These are phyloP conservation scores for Pampus argenteus DNA, from an alignment of 2,797 vertebrate genomes.

Conservation along the genomic window DNA sequence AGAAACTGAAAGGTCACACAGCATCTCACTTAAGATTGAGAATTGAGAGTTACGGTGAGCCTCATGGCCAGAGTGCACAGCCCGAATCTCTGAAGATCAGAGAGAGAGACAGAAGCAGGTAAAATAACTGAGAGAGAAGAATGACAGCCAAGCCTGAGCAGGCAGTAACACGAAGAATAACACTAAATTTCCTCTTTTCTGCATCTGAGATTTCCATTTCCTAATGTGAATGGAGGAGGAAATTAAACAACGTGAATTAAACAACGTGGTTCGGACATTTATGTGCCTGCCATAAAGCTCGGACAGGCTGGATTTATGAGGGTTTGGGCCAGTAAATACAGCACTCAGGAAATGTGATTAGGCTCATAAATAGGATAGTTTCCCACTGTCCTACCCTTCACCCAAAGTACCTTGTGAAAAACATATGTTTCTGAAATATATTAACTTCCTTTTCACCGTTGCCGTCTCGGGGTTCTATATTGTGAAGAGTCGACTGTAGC, in stretches of 20 bases:
- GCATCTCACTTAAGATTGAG: constrained; percentile 64
- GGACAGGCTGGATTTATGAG: constrained; percentile 76
- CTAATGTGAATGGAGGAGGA: constrained; percentile 75
- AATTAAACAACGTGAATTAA: constrained; percentile 78
- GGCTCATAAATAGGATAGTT: constrained; percentile 75
- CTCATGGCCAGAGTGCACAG: constrained; percentile 45
- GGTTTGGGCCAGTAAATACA: constrained; percentile 75
- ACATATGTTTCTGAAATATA: constrained; percentile 64
- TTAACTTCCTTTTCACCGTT: constrained; percentile 23
- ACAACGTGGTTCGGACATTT: constrained; percentile 71
- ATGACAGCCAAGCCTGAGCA: constrained; percentile 21
- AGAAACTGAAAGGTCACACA: constrained; percentile 73
- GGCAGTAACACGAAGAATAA: constrained; percentile 56
- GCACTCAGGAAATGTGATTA: constrained; percentile 83
- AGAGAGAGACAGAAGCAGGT: constrained; percentile 38
- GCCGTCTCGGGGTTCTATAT: background rate
- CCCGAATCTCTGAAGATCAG: constrained; percentile 51
- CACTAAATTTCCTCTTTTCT: constrained; percentile 59
- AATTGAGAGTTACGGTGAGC: constrained; percentile 53
- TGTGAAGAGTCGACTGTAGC: background rate
- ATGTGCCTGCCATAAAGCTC: constrained; percentile 70
- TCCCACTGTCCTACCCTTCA: constrained; percentile 74
- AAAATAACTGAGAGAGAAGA: constrained; percentile 39
- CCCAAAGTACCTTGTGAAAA: constrained; percentile 64
- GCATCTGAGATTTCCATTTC: constrained; percentile 76